Base-by-base conservation (phyloP, 2,113 vertebrate species). In the Steatornis caripensis region DNA sequence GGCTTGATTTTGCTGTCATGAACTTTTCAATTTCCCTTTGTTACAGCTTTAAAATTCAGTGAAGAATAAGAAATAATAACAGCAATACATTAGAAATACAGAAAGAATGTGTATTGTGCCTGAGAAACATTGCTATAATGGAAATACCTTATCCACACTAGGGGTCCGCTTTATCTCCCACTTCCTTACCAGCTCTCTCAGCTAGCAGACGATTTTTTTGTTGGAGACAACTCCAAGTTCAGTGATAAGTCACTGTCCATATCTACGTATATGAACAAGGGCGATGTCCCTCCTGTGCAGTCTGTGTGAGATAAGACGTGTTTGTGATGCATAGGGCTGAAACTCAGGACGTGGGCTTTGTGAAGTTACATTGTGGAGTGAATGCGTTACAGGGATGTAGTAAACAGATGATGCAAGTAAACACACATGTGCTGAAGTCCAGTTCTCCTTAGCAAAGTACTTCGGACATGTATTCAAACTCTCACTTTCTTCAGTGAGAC, bases 11-110 rank as follows among this genome's bases (percentile, higher is more conserved):
- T 84, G 30, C 68, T 93, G 41, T 75, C 69, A 49, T 60, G 77
- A 91, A 75, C 61, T 93, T 94, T 78, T 89, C 23, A 41, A 15
- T 92, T 95, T 89, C 64, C 24, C 81, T 95, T 86, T 82, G 82
- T 32, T 72, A 36, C 34, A 74, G 72, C 53, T 95, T 84, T 84
- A 84, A 88, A 83, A 94, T 69, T 82, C 70, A 84, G n/a, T 37
- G 45, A 87, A 89, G 55, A 96, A 76, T 60, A 69, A 89, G 46
- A 64, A 96, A 75, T 69, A 85, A 61, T 57, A 77, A 71, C 1
- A 15, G 11, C 46, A 77, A 75, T 90, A 85, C 95, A 87, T 87
- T 32, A 85, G 39, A 80, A 83, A 43, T 72, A 41, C 74, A 83
- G 65, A 65, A 87, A 70, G 65, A 74, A 74, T 3, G 3, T 9